These are phyloP conservation scores for Ophonus ardosiacus DNA, from an alignment of 2,888 invertebrate species.

Conservation along the genomic window DNA sequence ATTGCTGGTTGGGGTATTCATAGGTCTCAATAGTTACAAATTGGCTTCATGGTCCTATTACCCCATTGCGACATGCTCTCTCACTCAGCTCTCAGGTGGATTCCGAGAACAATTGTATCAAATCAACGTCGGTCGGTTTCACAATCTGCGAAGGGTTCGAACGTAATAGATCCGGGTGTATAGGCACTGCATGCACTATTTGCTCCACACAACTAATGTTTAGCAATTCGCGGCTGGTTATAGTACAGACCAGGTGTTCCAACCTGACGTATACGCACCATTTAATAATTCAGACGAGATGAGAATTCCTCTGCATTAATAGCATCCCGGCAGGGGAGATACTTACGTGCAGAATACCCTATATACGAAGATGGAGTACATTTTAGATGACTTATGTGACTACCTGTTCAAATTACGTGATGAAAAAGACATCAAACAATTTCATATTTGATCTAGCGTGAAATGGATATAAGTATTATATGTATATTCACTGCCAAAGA, in stretches of 20 bases:
- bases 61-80: neutral
- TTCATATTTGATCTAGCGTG: no score
- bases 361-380: neutral
- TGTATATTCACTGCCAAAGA: no score
- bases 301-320: constrained; percentile 44
- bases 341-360: neutral
- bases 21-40: neutral
- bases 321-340: neutral
- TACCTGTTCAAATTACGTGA: neutral
- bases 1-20: neutral
- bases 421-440: neutral
- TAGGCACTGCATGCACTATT: constrained; percentile 35
- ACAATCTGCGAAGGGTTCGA: constrained; percentile 52
- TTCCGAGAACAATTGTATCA: constrained; percentile 59
- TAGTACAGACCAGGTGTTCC: constrained; percentile 15
- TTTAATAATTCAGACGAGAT: constrained; percentile 46
- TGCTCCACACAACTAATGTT: constrained; percentile 40
- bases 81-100: constrained; percentile 45
- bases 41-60: constrained; percentile 3
- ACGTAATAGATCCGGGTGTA: constrained; percentile 31
- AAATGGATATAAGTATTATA: no score
- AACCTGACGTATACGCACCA: constrained; percentile 41
- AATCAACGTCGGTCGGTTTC: constrained; percentile 45
- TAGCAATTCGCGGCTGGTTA: constrained; percentile 32
- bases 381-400: constrained; percentile 26